Evolutionary conservation across 2,797 vertebrate species (phyloP).

Genomic region (Choloepus didactylus): DNA sequence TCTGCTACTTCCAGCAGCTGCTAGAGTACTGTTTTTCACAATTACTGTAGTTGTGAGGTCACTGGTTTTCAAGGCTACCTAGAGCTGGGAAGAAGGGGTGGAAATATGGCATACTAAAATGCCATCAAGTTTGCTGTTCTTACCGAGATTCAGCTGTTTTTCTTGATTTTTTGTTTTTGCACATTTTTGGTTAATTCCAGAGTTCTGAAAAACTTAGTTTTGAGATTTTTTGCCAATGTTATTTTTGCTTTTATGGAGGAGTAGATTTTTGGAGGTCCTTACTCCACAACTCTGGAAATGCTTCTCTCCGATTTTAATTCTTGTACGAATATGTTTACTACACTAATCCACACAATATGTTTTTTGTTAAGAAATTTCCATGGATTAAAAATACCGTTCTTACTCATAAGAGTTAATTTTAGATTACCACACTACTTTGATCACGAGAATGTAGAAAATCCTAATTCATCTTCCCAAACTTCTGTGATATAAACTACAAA

Average conservation of each 20-base stretch:
- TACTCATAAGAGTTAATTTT: not conserved
- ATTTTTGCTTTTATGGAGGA: not conserved
- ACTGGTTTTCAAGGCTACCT: not conserved
- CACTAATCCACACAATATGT: not conserved
- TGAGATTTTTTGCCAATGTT: not conserved
- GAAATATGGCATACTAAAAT: not conserved
- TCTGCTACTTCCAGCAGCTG: not conserved
- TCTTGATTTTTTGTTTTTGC: not conserved
- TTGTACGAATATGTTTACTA: not conserved
- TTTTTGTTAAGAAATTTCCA: not conserved
- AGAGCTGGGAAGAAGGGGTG: not conserved
- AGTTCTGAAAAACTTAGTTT: not conserved
- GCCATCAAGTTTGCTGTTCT: not conserved
- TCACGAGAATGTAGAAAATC: not conserved
- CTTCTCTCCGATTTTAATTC: not conserved
- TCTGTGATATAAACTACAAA: constrained; percentile 11
- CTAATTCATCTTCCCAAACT: not conserved
- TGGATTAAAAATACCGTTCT: not conserved
- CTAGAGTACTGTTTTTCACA: not conserved
- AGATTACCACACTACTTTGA: not conserved
- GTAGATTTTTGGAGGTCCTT: not conserved
- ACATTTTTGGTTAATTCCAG: constrained; percentile 24
- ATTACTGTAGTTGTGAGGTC: not conserved
- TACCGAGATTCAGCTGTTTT: not conserved
- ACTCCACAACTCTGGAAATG: not conserved